Conservation (phyloP, 2,888 invertebrate genomes). For the Rhingia campestris region DNA sequence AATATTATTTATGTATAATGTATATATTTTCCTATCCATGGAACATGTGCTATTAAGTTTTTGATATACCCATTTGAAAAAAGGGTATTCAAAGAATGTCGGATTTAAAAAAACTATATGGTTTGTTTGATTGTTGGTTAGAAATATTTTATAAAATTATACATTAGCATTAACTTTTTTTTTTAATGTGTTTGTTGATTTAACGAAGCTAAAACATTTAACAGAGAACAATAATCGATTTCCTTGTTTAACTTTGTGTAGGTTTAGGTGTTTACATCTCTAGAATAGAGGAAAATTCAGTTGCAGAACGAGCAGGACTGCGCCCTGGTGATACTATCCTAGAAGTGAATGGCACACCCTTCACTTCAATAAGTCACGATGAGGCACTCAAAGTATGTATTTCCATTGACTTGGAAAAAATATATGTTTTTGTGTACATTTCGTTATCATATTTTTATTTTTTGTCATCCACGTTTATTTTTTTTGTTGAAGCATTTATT, state of each 20-base stretch:
- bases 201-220: no score
- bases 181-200: no score
- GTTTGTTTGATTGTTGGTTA: no score
- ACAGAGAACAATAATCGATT: background rate
- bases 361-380: conserved; percentile 95
- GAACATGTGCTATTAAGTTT: no score
- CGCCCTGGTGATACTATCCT: conserved; percentile 96
- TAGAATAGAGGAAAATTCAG: conserved; percentile 94
- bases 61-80: no score
- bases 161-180: no score
- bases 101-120: no score
- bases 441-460: conserved; percentile 24
- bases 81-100: no score
- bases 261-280: conserved; percentile 96
- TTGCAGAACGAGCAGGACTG: conserved; percentile 93
- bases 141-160: no score
- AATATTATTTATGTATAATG: no score
- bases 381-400: conserved; percentile 93
- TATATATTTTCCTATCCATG: no score
- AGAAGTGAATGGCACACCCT: conserved; percentile 96
- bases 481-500: background rate
- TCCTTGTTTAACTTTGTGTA: conserved; percentile 77
- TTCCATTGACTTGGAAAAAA: background rate
- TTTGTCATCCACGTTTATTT: conserved; percentile 3
- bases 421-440: conserved; percentile 6